Conservation (phyloP, 2,888 invertebrate species). For the Pseudoips prasinana region DNA sequence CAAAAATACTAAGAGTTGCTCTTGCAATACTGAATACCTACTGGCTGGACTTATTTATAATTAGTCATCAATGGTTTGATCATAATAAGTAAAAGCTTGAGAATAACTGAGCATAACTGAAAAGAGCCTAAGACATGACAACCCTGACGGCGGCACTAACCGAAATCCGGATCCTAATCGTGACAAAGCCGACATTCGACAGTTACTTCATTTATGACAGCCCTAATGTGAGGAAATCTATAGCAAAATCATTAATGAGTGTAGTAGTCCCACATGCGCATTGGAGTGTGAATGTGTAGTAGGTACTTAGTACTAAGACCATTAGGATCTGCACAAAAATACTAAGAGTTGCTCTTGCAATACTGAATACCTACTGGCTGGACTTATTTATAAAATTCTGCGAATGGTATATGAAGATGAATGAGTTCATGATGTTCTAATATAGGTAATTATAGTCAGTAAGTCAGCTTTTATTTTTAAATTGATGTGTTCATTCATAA, state of each 20-base stretch:
- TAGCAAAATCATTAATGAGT: slow-evolving; percentile 27
- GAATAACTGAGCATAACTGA: no score
- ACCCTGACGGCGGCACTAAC: no score
- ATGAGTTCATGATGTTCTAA: slow-evolving; percentile 27
- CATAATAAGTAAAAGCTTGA: no score
- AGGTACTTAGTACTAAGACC: not conserved
- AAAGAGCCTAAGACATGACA: no score
- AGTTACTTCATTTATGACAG: not conserved
- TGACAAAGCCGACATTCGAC: not conserved
- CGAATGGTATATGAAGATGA: slow-evolving; percentile 32
- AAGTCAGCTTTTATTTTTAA: slow-evolving; percentile 12
- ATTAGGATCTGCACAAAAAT: no score
- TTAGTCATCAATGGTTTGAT: not conserved
- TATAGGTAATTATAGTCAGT: slow-evolving; percentile 7
- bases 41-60: slow-evolving; percentile 23
- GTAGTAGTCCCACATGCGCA: slow-evolving; percentile 6
- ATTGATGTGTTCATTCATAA: no score
- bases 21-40: not conserved
- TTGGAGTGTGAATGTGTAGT: slow-evolving; percentile 11
- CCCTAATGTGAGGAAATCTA: slow-evolving; percentile 1
- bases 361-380: slow-evolving; percentile 7
- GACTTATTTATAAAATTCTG: slow-evolving; percentile 46
- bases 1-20: no score
- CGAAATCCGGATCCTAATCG: not conserved
- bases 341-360: no score